A percentile compares a stretch with the other conserved stretches of the same genome.
These are phyloP conservation scores for Brachyhypopomus gauderio DNA, from an alignment of 2,113 vertebrate genomes.

Conservation along the genomic window DNA sequence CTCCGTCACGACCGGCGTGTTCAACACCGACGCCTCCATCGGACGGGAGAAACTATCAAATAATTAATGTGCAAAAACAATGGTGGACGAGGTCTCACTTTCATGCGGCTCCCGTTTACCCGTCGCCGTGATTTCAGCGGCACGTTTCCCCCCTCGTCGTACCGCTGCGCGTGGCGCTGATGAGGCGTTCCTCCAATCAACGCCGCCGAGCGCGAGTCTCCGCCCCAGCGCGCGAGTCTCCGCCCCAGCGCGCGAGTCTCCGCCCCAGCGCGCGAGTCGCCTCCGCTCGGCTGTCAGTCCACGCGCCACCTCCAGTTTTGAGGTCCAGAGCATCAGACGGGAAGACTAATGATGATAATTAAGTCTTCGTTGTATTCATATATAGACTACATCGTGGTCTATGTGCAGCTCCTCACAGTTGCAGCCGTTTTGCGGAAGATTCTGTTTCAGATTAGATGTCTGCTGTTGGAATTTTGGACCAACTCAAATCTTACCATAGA, in stretches of 20 bases:
- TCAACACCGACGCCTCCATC: slow-evolving; percentile 70
- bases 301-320: not conserved
- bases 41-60: slow-evolving; percentile 17
- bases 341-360: slow-evolving; percentile 1
- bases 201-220: not conserved
- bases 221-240: not conserved
- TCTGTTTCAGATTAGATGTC: too few species aligned
- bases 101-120: not conserved
- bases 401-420: too few species aligned
- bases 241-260: not conserved
- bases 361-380: too few species aligned
- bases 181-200: slow-evolving; percentile 24
- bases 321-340: not conserved
- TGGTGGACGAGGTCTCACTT: slow-evolving; percentile 18
- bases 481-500: too few species aligned
- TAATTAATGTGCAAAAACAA: slow-evolving; percentile 28
- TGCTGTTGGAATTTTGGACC: too few species aligned
- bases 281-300: not conserved
- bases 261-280: not conserved
- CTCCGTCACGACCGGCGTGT: slow-evolving; percentile 63
- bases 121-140: slow-evolving; percentile 35
- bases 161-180: slow-evolving; percentile 1
- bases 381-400: too few species aligned
- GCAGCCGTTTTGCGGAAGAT: too few species aligned
- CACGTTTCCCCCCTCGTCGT: not conserved